Evolutionary conservation across 2,888 invertebrate species (phyloP), one percentile per base, ranked within the genome.

Genomic region (Hoplodrina blanda): DNA sequence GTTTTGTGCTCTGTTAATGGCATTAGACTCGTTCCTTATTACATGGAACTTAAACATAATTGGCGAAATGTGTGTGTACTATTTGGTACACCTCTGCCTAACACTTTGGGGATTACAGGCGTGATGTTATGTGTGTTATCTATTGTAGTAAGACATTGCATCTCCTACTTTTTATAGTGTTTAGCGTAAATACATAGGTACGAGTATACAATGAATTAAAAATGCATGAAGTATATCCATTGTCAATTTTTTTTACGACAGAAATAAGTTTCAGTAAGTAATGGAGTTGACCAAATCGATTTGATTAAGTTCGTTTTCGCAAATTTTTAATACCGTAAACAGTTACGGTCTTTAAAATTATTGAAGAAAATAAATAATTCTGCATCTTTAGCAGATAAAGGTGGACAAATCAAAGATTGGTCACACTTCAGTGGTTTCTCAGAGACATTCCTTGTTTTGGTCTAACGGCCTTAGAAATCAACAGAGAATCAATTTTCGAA

Each of bases 401-500:
- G 65, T 62, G 55, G 44, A 55, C 64, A 77, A 69, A 77, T 78
- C 65, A 79, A 70, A 67, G 56, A 66, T 72, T 65, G 49, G 72
- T 72, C 65, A 79, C 78, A 63, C 46, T 61, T 19, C 55, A 63
- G 50, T 55, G 50, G 49, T 66, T 73, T 80, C 66, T 56, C 50
- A 62, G 50, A 30, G 3, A 46, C 52, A 73, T 73, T 76, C 49
- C 62, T 68, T 73, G 67, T 73, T 76, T 69, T 76, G 80, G 60
- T 72, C 20, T 61, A 66, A 62, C 49, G 65, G 68, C 65, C 62
- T 60, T 59, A 30, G 68, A 59, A 52, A 46, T 73, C 69, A 69
- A 69, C 64, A 64, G 66, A 72, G 55, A 83, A 77, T 83, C 73
- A 61, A 83, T 78, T 82, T 69, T 19, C 61, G 54, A 74, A 64